phyloP scores from a whole-genome alignment of 2,888 invertebrate genomes.

The Xestia rhomboidea region DNA sequence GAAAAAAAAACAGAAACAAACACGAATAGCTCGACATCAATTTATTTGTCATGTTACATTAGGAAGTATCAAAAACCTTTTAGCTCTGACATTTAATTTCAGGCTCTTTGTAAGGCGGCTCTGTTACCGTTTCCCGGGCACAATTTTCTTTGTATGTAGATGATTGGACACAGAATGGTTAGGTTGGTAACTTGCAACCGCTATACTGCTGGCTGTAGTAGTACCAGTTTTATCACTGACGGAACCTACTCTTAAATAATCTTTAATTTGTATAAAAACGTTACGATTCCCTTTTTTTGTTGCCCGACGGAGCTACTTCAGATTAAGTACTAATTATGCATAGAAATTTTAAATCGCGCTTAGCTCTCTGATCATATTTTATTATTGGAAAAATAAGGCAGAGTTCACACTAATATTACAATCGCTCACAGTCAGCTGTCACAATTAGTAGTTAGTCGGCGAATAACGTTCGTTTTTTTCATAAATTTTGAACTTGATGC shows the following conservation, averaged over 20 bases:
- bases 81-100: slow-evolving; percentile 19
- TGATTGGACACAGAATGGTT: not conserved
- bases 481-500: not conserved
- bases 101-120: not conserved
- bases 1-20: not conserved
- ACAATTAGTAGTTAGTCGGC: not conserved
- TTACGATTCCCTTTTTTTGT: not conserved
- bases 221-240: not conserved
- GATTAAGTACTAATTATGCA: not conserved
- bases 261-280: not conserved
- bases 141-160: not conserved
- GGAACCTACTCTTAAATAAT: not conserved
- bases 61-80: not conserved
- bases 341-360: not conserved
- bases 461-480: not conserved
- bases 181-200: not conserved
- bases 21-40: not conserved
- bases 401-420: not conserved
- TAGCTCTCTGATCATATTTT: not conserved
- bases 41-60: slow-evolving; percentile 8
- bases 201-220: not conserved
- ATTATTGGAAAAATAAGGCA: not conserved
- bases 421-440: not conserved
- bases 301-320: not conserved
- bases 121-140: no score